Conservation (phyloP, 2,888 invertebrate genomes). For the Tricholauxania praeusta region DNA sequence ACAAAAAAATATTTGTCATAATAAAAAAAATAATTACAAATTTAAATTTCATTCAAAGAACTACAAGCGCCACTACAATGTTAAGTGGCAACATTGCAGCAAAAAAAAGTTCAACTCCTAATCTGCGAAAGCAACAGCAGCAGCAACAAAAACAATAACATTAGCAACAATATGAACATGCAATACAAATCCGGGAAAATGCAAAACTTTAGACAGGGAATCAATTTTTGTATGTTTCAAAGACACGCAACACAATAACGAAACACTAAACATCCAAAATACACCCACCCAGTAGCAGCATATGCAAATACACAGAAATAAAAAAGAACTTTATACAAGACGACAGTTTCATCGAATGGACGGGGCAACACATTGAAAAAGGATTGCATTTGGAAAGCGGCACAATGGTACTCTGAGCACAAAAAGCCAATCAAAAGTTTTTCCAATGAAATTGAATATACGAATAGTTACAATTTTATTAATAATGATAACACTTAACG, state of each 20-base stretch:
- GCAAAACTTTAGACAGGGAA: constrained; percentile 62
- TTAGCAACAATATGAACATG: constrained; percentile 20
- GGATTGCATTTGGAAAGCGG: constrained; percentile 24
- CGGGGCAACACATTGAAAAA: constrained; percentile 19
- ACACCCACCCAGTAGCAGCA: constrained; percentile 1
- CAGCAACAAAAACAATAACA: constrained; percentile 1
- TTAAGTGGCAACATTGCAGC: background rate
- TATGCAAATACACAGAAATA: background rate
- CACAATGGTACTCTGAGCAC: background rate
- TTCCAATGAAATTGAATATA: background rate
- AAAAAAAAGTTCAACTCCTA: background rate
- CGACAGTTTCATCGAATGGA: background rate
- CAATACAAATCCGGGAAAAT: constrained; percentile 27
- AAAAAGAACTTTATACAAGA: background rate
- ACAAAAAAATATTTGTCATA: no score
- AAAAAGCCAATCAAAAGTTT: background rate
- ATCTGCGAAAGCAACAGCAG: background rate
- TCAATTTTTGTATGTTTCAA: constrained; percentile 58
- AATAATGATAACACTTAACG: constrained; percentile 3
- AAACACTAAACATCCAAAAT: constrained; percentile 25
- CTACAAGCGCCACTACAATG: no score
- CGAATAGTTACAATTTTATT: background rate
- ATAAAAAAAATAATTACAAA: no score
- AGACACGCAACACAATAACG: constrained; percentile 57
- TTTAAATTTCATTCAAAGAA: no score